Evolutionary conservation across 2,888 invertebrate species (phyloP).

Genomic region (Gasteruption jaculator): DNA sequence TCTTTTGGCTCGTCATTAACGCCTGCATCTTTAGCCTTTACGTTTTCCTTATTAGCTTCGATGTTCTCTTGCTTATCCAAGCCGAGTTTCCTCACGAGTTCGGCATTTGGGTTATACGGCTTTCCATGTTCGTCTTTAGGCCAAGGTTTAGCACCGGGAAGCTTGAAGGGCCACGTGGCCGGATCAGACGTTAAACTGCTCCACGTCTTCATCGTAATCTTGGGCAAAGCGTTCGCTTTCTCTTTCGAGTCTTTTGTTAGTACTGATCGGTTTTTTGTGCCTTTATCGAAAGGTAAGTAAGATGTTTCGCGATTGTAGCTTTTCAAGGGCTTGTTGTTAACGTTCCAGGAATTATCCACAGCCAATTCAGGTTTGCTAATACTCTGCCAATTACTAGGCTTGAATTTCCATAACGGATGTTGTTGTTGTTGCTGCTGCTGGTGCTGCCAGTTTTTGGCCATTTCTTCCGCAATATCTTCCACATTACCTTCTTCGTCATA

Average conservation of each 20-base stretch:
- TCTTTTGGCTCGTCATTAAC: no score
- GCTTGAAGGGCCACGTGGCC: constrained; percentile 45
- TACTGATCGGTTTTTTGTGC: constrained; percentile 13
- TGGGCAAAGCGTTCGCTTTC: constrained; percentile 26
- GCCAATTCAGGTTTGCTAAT: neutral
- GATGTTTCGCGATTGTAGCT: constrained; percentile 8
- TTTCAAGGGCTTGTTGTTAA: constrained; percentile 12
- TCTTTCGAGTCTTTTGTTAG: constrained; percentile 11
- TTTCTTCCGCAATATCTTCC: constrained; percentile 2
- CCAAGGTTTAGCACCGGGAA: constrained; percentile 43
- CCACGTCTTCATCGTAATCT: constrained; percentile 40
- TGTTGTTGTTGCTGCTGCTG: constrained; percentile 16
- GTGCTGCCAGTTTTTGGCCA: constrained; percentile 17
- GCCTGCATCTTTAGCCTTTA: no score
- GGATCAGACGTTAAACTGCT: constrained; percentile 43
- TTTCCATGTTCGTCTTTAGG: constrained; percentile 44
- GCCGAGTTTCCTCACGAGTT: constrained; percentile 40
- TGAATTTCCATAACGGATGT: neutral
- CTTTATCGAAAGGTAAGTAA: constrained; percentile 14
- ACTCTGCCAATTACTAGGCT: neutral
- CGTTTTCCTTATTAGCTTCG: no score
- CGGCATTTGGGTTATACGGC: constrained; percentile 45
- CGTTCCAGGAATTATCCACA: no score
- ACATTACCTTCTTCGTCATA: constrained; percentile 10
- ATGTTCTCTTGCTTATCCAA: constrained; percentile 33